phyloP scores from a whole-genome alignment of 2,113 vertebrate species.

The Boulengeromyrus knoepffleri region DNA sequence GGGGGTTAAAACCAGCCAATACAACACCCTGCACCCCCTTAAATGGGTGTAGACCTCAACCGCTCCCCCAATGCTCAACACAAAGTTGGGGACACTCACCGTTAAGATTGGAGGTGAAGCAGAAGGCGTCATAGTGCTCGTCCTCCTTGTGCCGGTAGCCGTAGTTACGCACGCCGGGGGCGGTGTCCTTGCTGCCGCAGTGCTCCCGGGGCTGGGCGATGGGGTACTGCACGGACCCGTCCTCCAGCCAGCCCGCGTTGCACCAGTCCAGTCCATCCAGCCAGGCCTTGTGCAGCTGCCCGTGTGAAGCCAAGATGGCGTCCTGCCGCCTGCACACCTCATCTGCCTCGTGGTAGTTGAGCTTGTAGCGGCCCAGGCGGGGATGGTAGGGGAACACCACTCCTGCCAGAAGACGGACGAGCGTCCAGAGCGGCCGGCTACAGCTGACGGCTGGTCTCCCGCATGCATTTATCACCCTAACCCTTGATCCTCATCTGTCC shows the following conservation, averaged over 20 bases:
- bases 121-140: slow-evolving; percentile 87
- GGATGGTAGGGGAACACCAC: slow-evolving; percentile 93
- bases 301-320: slow-evolving; percentile 82
- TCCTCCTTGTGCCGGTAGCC: slow-evolving; percentile 85
- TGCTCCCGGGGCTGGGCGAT: slow-evolving; percentile 78
- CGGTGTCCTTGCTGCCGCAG: slow-evolving; percentile 72
- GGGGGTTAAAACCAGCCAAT: too few species aligned
- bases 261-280: slow-evolving; percentile 89
- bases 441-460: too few species aligned
- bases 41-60: slow-evolving; percentile 20
- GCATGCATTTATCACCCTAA: neutral
- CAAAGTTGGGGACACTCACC: slow-evolving; percentile 57
- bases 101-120: slow-evolving; percentile 87
- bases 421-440: too few species aligned
- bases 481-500: neutral
- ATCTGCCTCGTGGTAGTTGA: slow-evolving; percentile 81
- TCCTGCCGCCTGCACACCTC: slow-evolving; percentile 78
- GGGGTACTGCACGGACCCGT: slow-evolving; percentile 89
- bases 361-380: slow-evolving; percentile 76
- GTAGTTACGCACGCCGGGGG: slow-evolving; percentile 80
- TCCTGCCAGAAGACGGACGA: slow-evolving; percentile 51
- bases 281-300: slow-evolving; percentile 87
- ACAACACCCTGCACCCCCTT: neutral
- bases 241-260: slow-evolving; percentile 89
- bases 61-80: slow-evolving; percentile 31